Conservation (phyloP, 1,140 invertebrate species). For the Marisa cornuarietis region DNA sequence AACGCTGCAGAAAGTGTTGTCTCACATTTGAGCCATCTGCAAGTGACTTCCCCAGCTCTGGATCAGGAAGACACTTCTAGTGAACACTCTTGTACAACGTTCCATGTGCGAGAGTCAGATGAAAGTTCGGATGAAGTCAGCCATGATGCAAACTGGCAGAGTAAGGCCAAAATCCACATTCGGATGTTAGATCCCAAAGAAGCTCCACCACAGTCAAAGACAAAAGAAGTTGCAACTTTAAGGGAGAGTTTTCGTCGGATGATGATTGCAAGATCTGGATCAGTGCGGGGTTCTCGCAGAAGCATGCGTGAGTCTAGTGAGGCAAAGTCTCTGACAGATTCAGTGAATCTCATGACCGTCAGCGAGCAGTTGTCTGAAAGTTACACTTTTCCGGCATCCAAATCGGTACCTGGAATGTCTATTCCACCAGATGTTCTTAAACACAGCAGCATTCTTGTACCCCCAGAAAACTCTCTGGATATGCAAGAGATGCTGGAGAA, state of each 20-base stretch:
- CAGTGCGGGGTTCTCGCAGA: conserved; percentile 26
- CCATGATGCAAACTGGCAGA: conserved; percentile 31
- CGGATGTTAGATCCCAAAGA: conserved; percentile 54
- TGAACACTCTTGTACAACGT: conserved; percentile 57
- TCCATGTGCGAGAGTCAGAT: conserved; percentile 50
- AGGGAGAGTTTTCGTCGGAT: conserved; percentile 58
- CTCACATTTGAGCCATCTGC: conserved; percentile 7
- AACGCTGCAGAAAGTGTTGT: conserved; percentile 14
- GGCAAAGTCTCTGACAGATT: neutral
- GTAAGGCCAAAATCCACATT: conserved; percentile 52
- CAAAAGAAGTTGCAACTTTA: conserved; percentile 55
- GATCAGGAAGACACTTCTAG: conserved; percentile 55
- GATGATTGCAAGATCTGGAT: conserved; percentile 56
- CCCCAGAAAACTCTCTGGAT: neutral
- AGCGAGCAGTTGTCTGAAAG: conserved; percentile 12
- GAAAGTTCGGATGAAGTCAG: conserved; percentile 46
- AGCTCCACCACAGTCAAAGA: conserved; percentile 56
- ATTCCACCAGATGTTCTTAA: neutral
- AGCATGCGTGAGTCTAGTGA: conserved; percentile 20
- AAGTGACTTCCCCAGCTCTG: neutral
- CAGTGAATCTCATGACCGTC: conserved; percentile 10
- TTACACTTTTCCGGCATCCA: neutral
- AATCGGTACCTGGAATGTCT: no score
- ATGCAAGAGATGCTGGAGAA: conserved; percentile 34
- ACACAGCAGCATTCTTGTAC: conserved; percentile 2